A percentile compares a stretch with the other conserved stretches of the same genome.
These are phyloP conservation scores for Drosophila azteca DNA, from an alignment of 1,140 invertebrate species.

Conservation along the genomic window DNA sequence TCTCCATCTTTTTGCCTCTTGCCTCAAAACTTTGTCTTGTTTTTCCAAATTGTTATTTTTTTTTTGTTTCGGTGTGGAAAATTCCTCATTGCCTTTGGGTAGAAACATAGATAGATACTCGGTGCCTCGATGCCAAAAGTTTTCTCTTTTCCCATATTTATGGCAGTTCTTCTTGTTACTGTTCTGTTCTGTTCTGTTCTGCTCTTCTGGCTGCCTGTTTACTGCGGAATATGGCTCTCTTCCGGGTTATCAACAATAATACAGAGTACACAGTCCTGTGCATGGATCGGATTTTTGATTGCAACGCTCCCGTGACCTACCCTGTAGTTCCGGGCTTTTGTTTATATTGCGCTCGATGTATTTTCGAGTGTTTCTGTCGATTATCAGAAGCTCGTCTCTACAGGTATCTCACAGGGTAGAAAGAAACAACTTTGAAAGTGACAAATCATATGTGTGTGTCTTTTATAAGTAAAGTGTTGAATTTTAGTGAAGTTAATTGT, in stretches of 20 bases:
- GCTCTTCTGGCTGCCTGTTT: conserved; percentile 2
- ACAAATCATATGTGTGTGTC: background rate
- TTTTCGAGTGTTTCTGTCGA: conserved; percentile 83
- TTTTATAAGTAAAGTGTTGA: no score
- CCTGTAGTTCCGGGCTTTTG: conserved; percentile 99
- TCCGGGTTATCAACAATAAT: conserved; percentile 30
- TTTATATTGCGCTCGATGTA: conserved; percentile 89
- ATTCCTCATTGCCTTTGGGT: conserved; percentile 57
- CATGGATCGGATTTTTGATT: conserved; percentile 11
- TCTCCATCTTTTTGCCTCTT: conserved; percentile 12
- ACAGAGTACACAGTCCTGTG: background rate
- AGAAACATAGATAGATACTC: conserved; percentile 29
- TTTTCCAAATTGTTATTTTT: conserved; percentile 74
- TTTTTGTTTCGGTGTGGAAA: conserved; percentile 11
- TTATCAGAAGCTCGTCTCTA: conserved; percentile 99
- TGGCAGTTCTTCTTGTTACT: conserved; percentile 64
- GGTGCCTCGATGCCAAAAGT: conserved; percentile 54
- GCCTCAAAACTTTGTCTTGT: conserved; percentile 58
- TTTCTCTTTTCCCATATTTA: conserved; percentile 64
- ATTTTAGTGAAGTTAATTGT: background rate
- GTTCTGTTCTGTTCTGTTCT: no score
- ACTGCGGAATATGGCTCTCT: conserved; percentile 30
- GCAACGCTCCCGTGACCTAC: conserved; percentile 97
- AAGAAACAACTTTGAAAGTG: conserved; percentile 59
- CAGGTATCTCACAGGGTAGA: conserved; percentile 97